A percentile compares a stretch with the other conserved stretches of the same genome.
These are phyloP conservation scores for Spizella passerina DNA, from an alignment of 2,797 vertebrate species.

Conservation along the genomic window DNA sequence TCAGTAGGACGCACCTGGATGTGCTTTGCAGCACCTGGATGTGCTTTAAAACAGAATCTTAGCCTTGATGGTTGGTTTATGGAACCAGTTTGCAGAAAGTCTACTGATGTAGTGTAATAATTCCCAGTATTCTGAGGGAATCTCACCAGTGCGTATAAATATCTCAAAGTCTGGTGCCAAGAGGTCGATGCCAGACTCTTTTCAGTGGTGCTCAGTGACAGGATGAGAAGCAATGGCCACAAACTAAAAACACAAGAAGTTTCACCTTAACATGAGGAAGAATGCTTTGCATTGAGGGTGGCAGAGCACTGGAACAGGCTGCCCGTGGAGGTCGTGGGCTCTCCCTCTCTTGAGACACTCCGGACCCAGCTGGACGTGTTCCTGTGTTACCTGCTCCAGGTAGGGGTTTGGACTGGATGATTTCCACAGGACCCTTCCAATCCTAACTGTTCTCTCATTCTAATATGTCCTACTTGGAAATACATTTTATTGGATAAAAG, in stretches of 20 bases:
- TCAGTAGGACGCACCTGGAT: background rate
- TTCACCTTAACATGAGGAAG: background rate
- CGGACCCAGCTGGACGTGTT: accelerated
- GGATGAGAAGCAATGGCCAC: background rate
- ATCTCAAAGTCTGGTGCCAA: background rate
- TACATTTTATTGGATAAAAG: background rate
- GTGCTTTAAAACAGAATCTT: background rate
- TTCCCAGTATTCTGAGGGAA: background rate
- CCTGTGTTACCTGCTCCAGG: background rate
- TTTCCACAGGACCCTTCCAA: background rate
- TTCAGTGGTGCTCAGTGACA: background rate
- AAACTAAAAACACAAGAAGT: background rate
- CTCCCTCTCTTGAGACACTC: background rate
- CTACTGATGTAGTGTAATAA: background rate
- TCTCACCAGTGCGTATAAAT: background rate
- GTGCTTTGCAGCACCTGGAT: background rate
- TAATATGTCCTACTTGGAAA: background rate
- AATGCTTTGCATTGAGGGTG: background rate
- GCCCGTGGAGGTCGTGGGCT: accelerated
- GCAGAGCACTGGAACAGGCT: background rate
- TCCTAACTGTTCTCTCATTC: background rate
- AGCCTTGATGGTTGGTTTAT: background rate
- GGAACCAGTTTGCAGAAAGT: background rate
- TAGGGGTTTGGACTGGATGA: background rate
- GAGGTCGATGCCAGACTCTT: background rate